phyloP scores from a whole-genome alignment of 2,113 vertebrate genomes.

The Podocnemis expansa region DNA sequence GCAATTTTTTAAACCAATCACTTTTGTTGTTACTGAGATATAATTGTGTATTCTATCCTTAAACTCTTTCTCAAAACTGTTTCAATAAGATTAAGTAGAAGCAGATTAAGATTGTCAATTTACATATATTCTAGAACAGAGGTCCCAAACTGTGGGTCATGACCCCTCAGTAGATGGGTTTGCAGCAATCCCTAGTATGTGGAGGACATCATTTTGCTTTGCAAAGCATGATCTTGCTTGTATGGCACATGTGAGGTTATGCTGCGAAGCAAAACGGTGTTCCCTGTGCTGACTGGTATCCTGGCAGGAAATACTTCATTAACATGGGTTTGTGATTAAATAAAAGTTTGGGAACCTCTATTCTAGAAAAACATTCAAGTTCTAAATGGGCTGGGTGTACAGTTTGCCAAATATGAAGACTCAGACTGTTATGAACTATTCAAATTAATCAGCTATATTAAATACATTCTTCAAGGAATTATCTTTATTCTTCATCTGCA shows the following conservation, averaged over 20 bases:
- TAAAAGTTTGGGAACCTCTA: too few species aligned
- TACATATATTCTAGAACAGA: not conserved
- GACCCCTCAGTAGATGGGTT: too few species aligned
- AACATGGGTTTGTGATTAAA: too few species aligned
- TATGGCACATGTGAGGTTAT: too few species aligned
- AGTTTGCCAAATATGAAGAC: not conserved
- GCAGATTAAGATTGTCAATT: not conserved
- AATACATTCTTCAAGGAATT: not conserved
- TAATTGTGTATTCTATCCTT: not conserved
- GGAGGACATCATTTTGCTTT: too few species aligned
- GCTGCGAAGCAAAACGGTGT: too few species aligned
- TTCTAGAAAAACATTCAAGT: not conserved
- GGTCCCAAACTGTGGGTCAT: too few species aligned
- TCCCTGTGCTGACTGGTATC: too few species aligned
- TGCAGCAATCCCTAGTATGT: too few species aligned
- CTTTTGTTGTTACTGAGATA: not conserved
- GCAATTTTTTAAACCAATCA: not conserved
- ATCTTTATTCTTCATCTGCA: not conserved
- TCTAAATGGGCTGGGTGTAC: not conserved
- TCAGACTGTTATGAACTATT: not conserved
- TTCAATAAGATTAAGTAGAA: constrained; percentile 22
- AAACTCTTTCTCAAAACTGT: not conserved
- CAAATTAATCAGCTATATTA: not conserved
- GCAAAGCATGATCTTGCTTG: too few species aligned
- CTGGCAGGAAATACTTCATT: too few species aligned